Conservation (phyloP, 2,113 vertebrate species). For the Sciurus niger region DNA sequence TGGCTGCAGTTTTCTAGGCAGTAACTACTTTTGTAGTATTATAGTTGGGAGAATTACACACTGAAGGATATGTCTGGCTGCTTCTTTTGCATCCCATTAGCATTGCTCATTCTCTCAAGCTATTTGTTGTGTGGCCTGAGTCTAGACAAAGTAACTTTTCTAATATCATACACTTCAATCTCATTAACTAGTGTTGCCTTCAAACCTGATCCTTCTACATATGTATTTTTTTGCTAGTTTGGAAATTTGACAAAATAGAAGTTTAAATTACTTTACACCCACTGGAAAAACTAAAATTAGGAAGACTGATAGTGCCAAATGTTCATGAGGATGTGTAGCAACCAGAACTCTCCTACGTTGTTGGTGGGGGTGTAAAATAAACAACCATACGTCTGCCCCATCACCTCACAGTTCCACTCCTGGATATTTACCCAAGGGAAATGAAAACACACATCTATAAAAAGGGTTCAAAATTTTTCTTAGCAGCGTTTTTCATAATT, state of each 20-base stretch:
- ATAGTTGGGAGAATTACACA: not conserved
- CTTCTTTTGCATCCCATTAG: not conserved
- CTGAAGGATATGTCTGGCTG: not conserved
- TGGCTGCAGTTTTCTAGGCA: not conserved
- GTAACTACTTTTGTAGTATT: not conserved
- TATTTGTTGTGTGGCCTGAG: not conserved
- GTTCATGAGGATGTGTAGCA: not conserved
- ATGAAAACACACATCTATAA: slow-evolving; percentile 34
- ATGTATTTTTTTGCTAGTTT: slow-evolving; percentile 48
- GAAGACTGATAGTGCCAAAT: slow-evolving; percentile 33
- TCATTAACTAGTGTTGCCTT: slow-evolving; percentile 32
- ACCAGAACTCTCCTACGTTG: not conserved
- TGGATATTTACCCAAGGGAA: slow-evolving; percentile 46
- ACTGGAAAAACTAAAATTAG: slow-evolving; percentile 69
- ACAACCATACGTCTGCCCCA: not conserved
- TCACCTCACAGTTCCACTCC: not conserved
- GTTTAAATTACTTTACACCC: slow-evolving; percentile 52
- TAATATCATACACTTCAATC: not conserved
- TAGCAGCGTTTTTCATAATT: not conserved
- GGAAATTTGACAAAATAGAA: slow-evolving; percentile 71
- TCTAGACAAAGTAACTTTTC: slow-evolving; percentile 27
- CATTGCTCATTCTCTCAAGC: slow-evolving; percentile 26
- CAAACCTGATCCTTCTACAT: not conserved
- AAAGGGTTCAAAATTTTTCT: slow-evolving; percentile 15
- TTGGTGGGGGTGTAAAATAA: slow-evolving; percentile 11